Conservation (phyloP, 1,140 invertebrate species). For the Pseudoatta argentina region DNA sequence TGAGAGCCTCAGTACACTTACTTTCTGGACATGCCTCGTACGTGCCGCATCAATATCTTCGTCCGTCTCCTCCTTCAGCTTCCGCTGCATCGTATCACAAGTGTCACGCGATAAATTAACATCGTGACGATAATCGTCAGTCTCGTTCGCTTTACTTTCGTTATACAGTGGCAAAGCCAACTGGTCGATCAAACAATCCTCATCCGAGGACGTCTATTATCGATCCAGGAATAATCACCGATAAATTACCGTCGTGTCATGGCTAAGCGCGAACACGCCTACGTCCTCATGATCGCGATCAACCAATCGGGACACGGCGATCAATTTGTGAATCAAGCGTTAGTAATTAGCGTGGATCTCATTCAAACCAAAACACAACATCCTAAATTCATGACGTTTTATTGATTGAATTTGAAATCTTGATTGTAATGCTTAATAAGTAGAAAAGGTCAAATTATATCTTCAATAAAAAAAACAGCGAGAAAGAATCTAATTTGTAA, state of each 20-base stretch:
- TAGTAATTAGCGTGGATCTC: background rate
- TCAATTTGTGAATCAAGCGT: background rate
- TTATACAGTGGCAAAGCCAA: background rate
- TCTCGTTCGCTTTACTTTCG: conserved; percentile 62
- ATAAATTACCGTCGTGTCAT: conserved; percentile 55
- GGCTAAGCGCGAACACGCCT: conserved; percentile 17
- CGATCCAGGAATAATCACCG: conserved; percentile 52
- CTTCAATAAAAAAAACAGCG: too few relatives aligned
- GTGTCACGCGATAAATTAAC: conserved; percentile 59
- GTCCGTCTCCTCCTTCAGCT: background rate
- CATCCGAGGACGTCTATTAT: conserved; percentile 47
- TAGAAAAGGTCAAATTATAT: background rate
- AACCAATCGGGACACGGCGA: conserved; percentile 33
- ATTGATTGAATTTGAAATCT: conserved; percentile 5
- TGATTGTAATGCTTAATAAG: background rate
- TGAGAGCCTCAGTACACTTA: too few relatives aligned
- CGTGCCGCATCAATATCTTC: background rate
- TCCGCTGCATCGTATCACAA: background rate
- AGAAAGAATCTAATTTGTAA: too few relatives aligned
- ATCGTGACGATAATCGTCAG: conserved; percentile 63
- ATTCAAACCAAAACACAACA: background rate
- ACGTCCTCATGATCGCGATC: conserved; percentile 1
- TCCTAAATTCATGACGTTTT: background rate
- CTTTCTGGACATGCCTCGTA: too few relatives aligned
- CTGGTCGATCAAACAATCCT: conserved; percentile 16